Conservation (phyloP, 1,140 invertebrate species). For the Aphis craccivora region DNA sequence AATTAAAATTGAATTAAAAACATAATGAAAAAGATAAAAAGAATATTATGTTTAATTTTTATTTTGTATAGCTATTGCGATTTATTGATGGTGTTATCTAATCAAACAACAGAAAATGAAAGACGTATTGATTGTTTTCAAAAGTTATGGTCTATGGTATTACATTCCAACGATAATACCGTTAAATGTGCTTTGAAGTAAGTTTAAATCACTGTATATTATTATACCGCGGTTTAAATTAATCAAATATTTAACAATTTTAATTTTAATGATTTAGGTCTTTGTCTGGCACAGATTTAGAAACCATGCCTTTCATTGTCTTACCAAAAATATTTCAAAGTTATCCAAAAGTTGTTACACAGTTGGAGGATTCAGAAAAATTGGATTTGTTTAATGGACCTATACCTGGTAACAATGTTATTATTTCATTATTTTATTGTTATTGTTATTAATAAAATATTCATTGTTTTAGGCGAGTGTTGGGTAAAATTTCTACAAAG, state of each 20-base stretch:
- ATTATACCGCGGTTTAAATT: no score
- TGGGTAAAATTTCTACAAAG: constrained; percentile 50
- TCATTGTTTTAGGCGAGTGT: constrained; percentile 24
- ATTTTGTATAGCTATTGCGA: constrained; percentile 29
- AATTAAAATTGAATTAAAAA: neutral
- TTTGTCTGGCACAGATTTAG: neutral
- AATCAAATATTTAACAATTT: neutral
- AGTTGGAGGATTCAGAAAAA: constrained; percentile 46
- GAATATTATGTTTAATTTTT: neutral
- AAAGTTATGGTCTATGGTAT: constrained; percentile 34
- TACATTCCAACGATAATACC: constrained; percentile 42
- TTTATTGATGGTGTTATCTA: neutral
- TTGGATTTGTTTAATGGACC: constrained; percentile 37
- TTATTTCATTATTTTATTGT: neutral
- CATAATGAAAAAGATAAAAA: no score
- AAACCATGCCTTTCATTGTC: constrained; percentile 2
- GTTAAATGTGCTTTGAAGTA: constrained; percentile 45
- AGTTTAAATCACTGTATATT: neutral
- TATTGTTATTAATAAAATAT: neutral
- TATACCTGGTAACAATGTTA: constrained; percentile 22
- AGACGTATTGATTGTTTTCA: neutral
- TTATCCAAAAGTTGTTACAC: neutral
- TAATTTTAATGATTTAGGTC: constrained; percentile 33
- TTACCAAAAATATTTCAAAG: constrained; percentile 47
- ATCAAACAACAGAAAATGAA: constrained; percentile 16